Percentiles rank a stretch among this genome's conserved stretches.
Conservation (phyloP, 2,888 invertebrate species). For the Pristionchus arcanus region DNA sequence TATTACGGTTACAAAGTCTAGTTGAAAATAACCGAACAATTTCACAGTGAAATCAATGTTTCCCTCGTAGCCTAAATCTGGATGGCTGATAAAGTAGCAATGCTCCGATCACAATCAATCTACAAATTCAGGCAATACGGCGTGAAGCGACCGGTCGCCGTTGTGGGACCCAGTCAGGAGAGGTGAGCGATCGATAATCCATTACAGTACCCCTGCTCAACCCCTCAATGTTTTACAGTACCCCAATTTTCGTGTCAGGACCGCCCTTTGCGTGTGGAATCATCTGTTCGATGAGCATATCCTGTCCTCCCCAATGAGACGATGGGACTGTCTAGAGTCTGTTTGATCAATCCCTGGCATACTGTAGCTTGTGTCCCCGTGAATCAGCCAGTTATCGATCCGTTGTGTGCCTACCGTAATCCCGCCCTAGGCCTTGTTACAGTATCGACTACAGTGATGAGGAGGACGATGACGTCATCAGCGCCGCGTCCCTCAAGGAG, state of each 20-base stretch:
- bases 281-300: constrained; percentile 17
- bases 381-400: not conserved
- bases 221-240: not conserved
- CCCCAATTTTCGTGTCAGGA: constrained; percentile 29
- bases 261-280: constrained; percentile 35
- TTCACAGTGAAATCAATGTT: not conserved
- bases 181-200: constrained; percentile 39
- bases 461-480: constrained; percentile 8
- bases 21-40: no score
- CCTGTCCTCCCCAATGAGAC: not conserved
- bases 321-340: constrained; percentile 34
- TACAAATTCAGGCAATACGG: constrained; percentile 53
- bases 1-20: no score
- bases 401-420: constrained; percentile 48
- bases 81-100: not conserved
- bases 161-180: constrained; percentile 52
- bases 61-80: not conserved
- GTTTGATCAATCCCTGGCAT: not conserved
- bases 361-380: constrained; percentile 12
- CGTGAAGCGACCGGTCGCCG: constrained; percentile 49
- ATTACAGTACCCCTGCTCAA: not conserved
- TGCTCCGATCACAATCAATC: not conserved
- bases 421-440: not conserved
- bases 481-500: not conserved
- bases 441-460: constrained; percentile 24